Base-by-base conservation (phyloP, 2,797 vertebrate species). In the Artibeus lituratus region DNA sequence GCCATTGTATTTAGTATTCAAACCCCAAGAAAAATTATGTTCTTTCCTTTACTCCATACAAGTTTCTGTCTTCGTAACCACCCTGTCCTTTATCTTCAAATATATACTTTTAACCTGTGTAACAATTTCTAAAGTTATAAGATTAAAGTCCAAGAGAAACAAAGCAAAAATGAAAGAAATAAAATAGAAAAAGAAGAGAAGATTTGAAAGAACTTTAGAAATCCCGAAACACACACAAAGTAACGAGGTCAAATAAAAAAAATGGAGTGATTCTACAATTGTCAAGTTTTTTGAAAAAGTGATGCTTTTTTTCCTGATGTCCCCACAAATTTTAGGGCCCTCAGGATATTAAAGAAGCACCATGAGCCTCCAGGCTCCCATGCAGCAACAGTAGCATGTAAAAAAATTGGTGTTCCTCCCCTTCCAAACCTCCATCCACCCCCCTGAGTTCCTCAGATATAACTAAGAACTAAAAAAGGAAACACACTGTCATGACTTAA, bases 391-490 rank as follows among this genome's bases (percentile, higher is more conserved):
- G 59, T 24, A 89, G 55, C 26, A 21, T 93, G 77, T 57, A 81
- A 96, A 94, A 86, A 95, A 95, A 49, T 24, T 78, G 72, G 19
- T n/a, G n/a, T 10, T 39, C 16, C 14, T 90, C 49, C 21, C 7
- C 15, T 55, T 37, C 21, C 14, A 90, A 29, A 24, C 11, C 18
- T 9, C 10, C 2, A 32, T 6, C 15, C 6, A 8, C 14, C 32
- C 73, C 39, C 53, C 49, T 1, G 19, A 77, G 4, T 78, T 55
- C 53, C 53, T 81, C 57, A 44, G 29, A 37, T 49, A 29, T 10
- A 42, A 8, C 44, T 49, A 57, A 67, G 29, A 92, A 96, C 44
- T 35, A 89, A 83, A 53, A 74, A 94, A 94, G 12, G 93, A 74
- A 24, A 7, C 5, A 21, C 84, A 12, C n/a, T 39, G 8, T 2